Evolutionary conservation across 2,113 vertebrate genomes (phyloP), one percentile per base, ranked within the genome.

Genomic region (Trinectes maculatus): DNA sequence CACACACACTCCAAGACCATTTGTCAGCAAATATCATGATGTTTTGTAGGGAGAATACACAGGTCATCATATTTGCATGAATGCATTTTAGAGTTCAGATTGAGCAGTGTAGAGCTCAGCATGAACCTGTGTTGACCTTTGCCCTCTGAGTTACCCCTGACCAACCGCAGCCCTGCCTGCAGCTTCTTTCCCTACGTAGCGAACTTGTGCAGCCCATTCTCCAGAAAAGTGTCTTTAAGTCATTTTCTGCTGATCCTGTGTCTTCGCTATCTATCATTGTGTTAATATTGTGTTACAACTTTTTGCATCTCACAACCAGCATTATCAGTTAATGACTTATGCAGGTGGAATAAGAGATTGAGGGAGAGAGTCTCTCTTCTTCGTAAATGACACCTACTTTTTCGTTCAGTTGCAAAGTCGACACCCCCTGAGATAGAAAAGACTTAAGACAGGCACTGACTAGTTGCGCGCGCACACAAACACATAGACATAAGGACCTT

Each of bases 261-360:
- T 80, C 75, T 86, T 81, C 67, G 83, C 44, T 60, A 16, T 44
- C 48, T 43, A 3, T 74, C 40, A 39, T 29, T 26, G 42, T 60
- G 44, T 62, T 39, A 53, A 43, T 57, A 33, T 25, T 39, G 62
- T 54, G 58, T 64, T 71, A 34, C 65, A 69, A 59, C 81, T 68
- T 55, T 67, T 68, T 49, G 42, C 46, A 47, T 60, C 10, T 24
- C 34, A 66, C 36, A 59, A 72, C 74, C 78, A 31, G 63, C 62
- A 13, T 39, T 86, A 91, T 85, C 86, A 77, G 77, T 83, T 94
- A 93, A 94, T 93, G 91, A 92, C 89, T 90, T 89, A 91, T 87
- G 89, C 92, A 94, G 93, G 92, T 91, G 85, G 87, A 88, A 90
- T 88, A 56, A 77, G 85, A 43, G 62, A 67, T 70, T 61, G 42